Percentiles rank a stretch among this genome's conserved stretches.
Evolutionary conservation across 2,888 invertebrate genomes (phyloP).

Genomic region (Phasia obesa): DNA sequence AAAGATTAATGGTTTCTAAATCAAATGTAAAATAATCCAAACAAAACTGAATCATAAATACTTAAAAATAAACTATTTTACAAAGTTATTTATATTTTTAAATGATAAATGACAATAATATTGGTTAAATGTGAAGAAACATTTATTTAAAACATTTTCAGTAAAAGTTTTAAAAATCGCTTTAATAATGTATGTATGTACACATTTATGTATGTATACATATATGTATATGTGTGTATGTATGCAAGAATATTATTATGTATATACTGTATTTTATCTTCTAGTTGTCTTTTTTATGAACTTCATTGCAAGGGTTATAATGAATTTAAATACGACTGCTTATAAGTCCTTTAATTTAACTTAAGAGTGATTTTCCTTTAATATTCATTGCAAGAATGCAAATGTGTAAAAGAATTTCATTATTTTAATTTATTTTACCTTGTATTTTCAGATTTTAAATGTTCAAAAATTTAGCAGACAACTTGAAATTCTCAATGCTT

Average conservation of each 20-base stretch:
- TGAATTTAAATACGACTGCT: constrained; percentile 51
- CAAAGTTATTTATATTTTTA: constrained; percentile 14
- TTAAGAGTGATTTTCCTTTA: constrained; percentile 37
- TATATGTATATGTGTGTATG: too few relatives aligned
- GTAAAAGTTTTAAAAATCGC: too few relatives aligned
- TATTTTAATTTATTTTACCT: neutral
- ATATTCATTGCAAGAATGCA: neutral
- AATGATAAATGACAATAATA: constrained; percentile 52
- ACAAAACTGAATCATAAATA: constrained; percentile 33
- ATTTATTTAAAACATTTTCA: too few relatives aligned
- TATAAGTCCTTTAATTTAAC: constrained; percentile 68
- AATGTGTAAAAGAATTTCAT: neutral
- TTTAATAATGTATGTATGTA: too few relatives aligned
- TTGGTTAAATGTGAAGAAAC: too few relatives aligned
- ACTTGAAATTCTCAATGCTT: constrained; percentile 43
- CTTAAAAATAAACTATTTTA: constrained; percentile 54
- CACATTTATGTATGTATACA: too few relatives aligned
- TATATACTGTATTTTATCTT: too few relatives aligned
- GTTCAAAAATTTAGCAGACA: constrained; percentile 39
- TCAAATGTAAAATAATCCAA: constrained; percentile 21
- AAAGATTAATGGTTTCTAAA: constrained; percentile 68
- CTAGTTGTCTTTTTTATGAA: neutral
- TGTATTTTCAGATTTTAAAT: constrained; percentile 13
- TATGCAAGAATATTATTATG: too few relatives aligned
- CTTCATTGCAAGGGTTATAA: constrained; percentile 26